Base-by-base conservation (phyloP, 2,888 invertebrate genomes). In the Lycocerus yunnanus region DNA sequence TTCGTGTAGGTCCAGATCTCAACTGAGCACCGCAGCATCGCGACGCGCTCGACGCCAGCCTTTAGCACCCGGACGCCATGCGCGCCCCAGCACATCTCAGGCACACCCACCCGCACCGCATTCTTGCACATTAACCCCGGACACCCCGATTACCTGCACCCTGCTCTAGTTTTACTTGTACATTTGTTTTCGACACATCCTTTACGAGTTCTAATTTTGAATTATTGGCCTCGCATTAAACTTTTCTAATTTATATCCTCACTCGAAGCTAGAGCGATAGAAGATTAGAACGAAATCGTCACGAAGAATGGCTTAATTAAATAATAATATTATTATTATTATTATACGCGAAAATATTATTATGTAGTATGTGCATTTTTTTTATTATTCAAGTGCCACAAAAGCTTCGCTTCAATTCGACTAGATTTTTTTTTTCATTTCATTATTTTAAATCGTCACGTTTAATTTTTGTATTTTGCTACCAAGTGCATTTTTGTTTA, bases 21-120 rank as follows among this genome's bases (percentile, higher is more conserved):
- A 90, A 91, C 91, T 91, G 91, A 90, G 90, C 90, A 89, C 89
- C 90, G 90, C 90, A 90, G 90, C 90, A 90, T 88, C 89, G 90
- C 88, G 89, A 89, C 84, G 87, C 87, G 84, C 85, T 85, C 84
- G 85, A 84, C 85, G 85, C 84, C 83, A 84, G 85, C 85, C 84
- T 84, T 82, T 80, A 80, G 81, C 84, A 83, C 83, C 81, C 78
- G 80, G 80, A 72, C 82, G 83, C 83, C 85, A 85, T 85, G 85
- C 85, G 85, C 85, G 84, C 82, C 83, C 83, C 83, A 80, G 79
- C 79, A 81, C 76, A 79, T 79, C 81, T 79, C 81, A 81, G 84
- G 84, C 84, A 85, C 85, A 84, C 86, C 84, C 85, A 85, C 86
- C 83, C 81, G 81, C 82, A 82, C 82, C 84, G 83, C 84, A 84